These are phyloP conservation scores for Amniataba percoides DNA, from an alignment of 2,797 vertebrate genomes.

Conservation along the genomic window DNA sequence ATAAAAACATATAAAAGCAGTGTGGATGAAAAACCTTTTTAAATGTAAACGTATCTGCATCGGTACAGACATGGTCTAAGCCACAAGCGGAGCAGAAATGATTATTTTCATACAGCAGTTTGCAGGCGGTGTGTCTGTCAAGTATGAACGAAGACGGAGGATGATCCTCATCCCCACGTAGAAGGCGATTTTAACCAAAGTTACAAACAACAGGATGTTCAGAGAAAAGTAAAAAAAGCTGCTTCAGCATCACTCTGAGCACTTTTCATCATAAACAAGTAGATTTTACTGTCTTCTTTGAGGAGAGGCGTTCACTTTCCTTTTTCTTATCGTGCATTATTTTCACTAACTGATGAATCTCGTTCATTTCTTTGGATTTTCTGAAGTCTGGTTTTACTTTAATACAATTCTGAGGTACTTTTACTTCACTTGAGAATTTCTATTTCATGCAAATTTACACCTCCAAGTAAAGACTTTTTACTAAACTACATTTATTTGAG, in stretches of 20 bases:
- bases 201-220: not conserved
- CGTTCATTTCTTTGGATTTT: not conserved
- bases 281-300: not conserved
- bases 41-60: constrained; percentile 1
- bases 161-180: constrained; percentile 6
- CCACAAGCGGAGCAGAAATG: not conserved
- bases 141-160: not conserved
- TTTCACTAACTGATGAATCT: not conserved
- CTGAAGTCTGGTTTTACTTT: not conserved
- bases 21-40: not conserved
- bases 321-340: not conserved
- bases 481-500: not conserved
- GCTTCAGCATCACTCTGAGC: constrained; percentile 15
- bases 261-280: constrained; percentile 7
- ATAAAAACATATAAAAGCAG: not conserved
- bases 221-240: constrained; percentile 6
- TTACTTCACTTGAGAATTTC: not conserved
- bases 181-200: not conserved
- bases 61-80: not conserved
- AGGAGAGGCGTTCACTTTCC: not conserved
- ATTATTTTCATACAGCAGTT: not conserved
- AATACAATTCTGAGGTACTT: not conserved
- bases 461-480: not conserved
- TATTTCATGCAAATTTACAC: not conserved
- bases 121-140: not conserved